A percentile compares a stretch with the other conserved stretches of the same genome.
These are phyloP conservation scores for Drosophila lini DNA, from an alignment of 1,140 invertebrate genomes.

Conservation along the genomic window DNA sequence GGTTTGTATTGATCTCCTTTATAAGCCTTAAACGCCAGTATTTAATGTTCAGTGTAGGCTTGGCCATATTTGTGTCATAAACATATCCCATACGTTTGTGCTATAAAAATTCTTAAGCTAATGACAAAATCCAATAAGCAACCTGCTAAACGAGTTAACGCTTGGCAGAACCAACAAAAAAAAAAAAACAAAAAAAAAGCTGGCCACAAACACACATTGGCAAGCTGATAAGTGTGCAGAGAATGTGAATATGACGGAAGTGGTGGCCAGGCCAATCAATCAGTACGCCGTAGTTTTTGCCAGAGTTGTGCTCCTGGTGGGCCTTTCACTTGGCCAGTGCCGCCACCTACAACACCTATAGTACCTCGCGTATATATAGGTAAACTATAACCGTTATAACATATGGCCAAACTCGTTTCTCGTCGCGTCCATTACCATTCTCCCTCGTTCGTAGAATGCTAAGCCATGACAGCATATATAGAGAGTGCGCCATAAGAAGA, in stretches of 20 bases:
- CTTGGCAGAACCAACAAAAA: constrained; percentile 11
- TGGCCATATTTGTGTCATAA: constrained; percentile 55
- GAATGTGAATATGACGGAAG: constrained; percentile 61
- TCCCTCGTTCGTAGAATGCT: constrained; percentile 49
- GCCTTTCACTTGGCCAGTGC: constrained; percentile 62
- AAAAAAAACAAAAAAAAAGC: background rate
- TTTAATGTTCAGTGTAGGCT: constrained; percentile 23
- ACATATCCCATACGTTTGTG: constrained; percentile 54
- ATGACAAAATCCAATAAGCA: constrained; percentile 71
- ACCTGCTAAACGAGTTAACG: constrained; percentile 65
- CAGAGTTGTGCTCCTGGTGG: constrained; percentile 7
- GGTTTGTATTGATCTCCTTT: background rate
- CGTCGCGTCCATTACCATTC: constrained; percentile 26
- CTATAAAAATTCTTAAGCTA: constrained; percentile 68
- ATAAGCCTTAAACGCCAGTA: background rate
- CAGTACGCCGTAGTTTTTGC: constrained; percentile 23
- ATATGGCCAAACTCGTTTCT: constrained; percentile 69
- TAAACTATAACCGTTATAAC: constrained; percentile 67
- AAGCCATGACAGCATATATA: constrained; percentile 50
- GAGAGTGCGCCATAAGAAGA: constrained; percentile 45
- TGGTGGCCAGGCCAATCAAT: constrained; percentile 63
- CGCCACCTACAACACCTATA: constrained; percentile 61
- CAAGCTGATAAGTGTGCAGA: constrained; percentile 22
- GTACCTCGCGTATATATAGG: background rate
- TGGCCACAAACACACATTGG: constrained; percentile 25